Evolutionary conservation across 2,113 vertebrate species (phyloP).

Genomic region (Donacobius atricapilla): DNA sequence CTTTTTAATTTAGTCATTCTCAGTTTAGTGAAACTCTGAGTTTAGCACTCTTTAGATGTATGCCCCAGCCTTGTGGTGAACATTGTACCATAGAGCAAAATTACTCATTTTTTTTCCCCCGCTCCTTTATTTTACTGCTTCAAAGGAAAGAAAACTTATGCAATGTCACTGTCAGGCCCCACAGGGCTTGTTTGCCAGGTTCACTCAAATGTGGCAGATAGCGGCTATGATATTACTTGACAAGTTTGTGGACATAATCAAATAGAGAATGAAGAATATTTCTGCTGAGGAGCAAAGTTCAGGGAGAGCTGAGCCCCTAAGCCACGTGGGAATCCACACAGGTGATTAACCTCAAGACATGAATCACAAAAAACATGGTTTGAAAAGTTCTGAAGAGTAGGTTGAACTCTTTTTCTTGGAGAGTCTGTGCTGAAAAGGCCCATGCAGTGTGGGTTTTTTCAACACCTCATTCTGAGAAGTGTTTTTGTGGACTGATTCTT

Average conservation of each 20-base stretch:
- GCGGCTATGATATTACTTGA: neutral
- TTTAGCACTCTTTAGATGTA: fast-evolving
- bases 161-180: neutral
- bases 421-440: neutral
- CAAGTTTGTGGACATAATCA: constrained; percentile 1
- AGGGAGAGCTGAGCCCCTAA: neutral
- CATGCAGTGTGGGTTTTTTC: neutral
- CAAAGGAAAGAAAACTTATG: neutral
- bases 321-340: neutral
- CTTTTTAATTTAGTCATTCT: neutral
- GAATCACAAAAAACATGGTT: neutral
- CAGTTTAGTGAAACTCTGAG: neutral
- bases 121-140: neutral
- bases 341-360: fast-evolving
- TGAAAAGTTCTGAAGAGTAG: neutral
- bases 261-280: neutral
- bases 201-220: neutral
- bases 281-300: neutral
- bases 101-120: fast-evolving
- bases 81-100: neutral
- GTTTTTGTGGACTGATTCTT: neutral
- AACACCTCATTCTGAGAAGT: neutral
- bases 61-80: neutral
- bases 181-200: neutral
- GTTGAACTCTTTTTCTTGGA: neutral